phyloP scores from a whole-genome alignment of 1,140 invertebrate species.

The Neoseiulus cucumeris region DNA sequence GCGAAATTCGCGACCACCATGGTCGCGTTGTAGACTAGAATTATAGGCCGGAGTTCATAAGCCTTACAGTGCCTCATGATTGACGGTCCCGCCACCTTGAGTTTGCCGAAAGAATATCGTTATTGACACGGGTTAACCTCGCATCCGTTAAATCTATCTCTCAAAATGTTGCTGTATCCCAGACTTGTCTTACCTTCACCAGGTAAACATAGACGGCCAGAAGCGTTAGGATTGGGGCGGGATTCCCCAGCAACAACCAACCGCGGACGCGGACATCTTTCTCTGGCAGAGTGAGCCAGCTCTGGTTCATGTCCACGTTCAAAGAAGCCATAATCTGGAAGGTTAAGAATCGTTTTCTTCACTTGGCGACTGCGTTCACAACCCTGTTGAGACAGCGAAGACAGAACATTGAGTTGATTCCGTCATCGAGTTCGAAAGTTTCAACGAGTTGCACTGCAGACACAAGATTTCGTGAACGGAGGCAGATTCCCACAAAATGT shows the following conservation, averaged over 20 bases:
- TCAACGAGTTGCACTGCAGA: too few relatives aligned
- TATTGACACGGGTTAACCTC: too few relatives aligned
- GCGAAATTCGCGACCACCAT: slow-evolving; percentile 12
- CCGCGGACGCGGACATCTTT: background rate
- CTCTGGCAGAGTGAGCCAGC: background rate
- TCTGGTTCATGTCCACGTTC: background rate
- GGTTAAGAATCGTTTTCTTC: too few relatives aligned
- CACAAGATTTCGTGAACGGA: too few relatives aligned
- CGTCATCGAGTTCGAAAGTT: too few relatives aligned
- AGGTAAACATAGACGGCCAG: background rate
- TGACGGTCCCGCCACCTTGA: slow-evolving; percentile 41
- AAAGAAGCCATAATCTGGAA: background rate
- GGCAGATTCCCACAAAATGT: too few relatives aligned
- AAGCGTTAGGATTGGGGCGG: background rate
- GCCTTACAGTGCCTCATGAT: slow-evolving; percentile 66
- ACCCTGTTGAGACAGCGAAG: too few relatives aligned
- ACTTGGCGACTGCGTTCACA: too few relatives aligned
- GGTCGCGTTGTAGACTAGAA: slow-evolving; percentile 50
- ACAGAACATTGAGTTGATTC: too few relatives aligned
- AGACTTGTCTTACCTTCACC: background rate
- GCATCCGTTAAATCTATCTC: too few relatives aligned
- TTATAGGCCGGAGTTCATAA: slow-evolving; percentile 47
- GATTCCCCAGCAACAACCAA: background rate
- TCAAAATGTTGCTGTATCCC: too few relatives aligned
- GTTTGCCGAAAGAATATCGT: slow-evolving; percentile 15